Evolutionary conservation across 2,888 invertebrate genomes (phyloP).

Genomic region (Phortica okadai): DNA sequence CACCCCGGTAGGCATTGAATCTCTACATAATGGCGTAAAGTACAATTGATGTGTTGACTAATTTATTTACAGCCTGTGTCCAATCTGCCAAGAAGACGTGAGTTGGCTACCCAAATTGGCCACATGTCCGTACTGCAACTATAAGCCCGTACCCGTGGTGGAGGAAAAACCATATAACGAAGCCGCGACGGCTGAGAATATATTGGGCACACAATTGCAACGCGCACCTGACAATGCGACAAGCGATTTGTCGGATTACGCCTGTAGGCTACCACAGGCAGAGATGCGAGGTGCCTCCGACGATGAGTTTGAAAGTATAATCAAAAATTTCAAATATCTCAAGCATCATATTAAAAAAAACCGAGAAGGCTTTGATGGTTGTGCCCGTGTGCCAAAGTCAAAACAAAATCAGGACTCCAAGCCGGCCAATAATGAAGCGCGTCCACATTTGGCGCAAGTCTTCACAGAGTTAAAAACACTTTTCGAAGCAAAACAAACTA

Average conservation of each 20-base stretch:
- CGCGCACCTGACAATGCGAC: conserved; percentile 36
- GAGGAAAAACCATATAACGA: conserved; percentile 66
- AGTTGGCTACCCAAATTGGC: conserved; percentile 76
- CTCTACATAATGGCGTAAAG: not conserved
- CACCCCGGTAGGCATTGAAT: conserved; percentile 17
- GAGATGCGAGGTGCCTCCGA: conserved; percentile 43
- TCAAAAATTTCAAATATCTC: conserved; percentile 47
- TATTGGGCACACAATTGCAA: conserved; percentile 62
- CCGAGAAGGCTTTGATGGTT: conserved; percentile 32
- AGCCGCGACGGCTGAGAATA: conserved; percentile 65
- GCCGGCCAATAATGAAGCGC: conserved; percentile 41
- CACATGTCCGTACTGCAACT: conserved; percentile 72
- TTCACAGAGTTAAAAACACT: conserved; percentile 68
- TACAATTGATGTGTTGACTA: not conserved
- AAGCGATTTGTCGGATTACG: conserved; percentile 10
- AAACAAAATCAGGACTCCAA: conserved; percentile 46
- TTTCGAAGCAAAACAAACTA: conserved; percentile 51
- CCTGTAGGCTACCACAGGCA: conserved; percentile 40
- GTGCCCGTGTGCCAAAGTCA: conserved; percentile 35
- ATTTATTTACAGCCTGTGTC: conserved; percentile 57
- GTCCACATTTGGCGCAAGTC: conserved; percentile 60
- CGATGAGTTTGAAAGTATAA: conserved; percentile 53
- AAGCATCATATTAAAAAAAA: conserved; percentile 44
- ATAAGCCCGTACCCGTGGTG: conserved; percentile 65
- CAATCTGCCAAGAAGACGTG: conserved; percentile 70